Percentiles rank a stretch among this genome's conserved stretches.
Evolutionary conservation across 2,797 vertebrate genomes (phyloP).

Genomic region (Acestrorhynchus altus): DNA sequence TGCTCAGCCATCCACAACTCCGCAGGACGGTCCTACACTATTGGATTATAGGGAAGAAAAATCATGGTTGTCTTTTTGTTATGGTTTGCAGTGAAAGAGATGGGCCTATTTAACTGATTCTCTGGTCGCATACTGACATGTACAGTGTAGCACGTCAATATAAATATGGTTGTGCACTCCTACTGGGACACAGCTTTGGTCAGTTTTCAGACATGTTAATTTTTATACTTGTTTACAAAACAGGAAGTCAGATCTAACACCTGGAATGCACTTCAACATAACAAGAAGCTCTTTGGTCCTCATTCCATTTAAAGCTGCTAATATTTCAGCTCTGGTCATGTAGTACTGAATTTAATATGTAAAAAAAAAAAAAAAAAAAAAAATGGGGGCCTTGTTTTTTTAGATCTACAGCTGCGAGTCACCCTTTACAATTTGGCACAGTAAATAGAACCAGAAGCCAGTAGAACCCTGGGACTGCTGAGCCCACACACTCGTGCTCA

Average conservation of each 20-base stretch:
- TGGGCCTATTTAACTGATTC: neutral
- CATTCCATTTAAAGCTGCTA: conserved; percentile 12
- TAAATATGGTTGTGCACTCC: neutral
- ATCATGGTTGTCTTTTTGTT: conserved; percentile 1
- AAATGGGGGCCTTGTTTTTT: neutral
- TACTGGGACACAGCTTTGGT: conserved; percentile 19
- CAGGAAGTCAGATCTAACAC: conserved; percentile 13
- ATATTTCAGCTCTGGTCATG: neutral
- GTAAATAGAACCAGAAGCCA: neutral
- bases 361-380: no score
- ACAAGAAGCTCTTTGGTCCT: conserved; percentile 5
- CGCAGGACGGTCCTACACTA: conserved; percentile 91
- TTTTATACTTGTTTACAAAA: conserved; percentile 24
- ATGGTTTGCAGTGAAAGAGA: neutral
- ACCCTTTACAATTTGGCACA: neutral
- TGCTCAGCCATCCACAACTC: conserved; percentile 94
- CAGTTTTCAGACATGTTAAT: conserved; percentile 13
- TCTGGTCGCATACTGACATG: neutral
- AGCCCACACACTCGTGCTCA: neutral
- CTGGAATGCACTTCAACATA: conserved; percentile 18
- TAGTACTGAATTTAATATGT: neutral
- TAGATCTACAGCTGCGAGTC: neutral
- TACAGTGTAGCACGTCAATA: conserved; percentile 17
- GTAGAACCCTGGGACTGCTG: neutral
- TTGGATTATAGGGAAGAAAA: conserved; percentile 77